These are phyloP conservation scores for Platysteira castanea DNA, from an alignment of 2,113 vertebrate species.

Conservation along the genomic window DNA sequence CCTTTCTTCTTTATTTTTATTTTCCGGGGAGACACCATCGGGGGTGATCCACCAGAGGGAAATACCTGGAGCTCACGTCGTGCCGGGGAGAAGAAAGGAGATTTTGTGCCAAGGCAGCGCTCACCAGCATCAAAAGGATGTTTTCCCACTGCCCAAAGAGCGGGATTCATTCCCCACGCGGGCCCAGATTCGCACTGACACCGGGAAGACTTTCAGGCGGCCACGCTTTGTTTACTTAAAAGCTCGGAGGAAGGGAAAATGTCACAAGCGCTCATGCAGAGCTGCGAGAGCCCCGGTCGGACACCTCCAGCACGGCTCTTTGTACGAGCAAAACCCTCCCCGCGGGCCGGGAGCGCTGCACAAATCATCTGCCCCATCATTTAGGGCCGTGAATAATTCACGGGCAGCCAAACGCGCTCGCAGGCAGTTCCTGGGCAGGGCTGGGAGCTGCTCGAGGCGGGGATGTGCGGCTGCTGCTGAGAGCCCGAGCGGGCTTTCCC, in stretches of 20 bases:
- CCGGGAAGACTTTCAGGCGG: conserved; percentile 9
- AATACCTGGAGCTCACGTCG: not conserved
- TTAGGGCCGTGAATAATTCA: conserved; percentile 55
- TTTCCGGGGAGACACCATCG: not conserved
- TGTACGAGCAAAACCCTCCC: conserved; percentile 60
- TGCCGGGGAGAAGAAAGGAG: not conserved
- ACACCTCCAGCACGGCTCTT: conserved; percentile 58
- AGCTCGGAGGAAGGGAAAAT: conserved; percentile 55
- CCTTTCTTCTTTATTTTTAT: not conserved
- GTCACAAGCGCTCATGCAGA: conserved; percentile 56
- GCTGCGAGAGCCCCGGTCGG: not conserved
- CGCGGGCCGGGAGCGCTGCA: not conserved
- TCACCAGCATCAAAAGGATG: conserved; percentile 38
- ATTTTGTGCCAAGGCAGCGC: not conserved
- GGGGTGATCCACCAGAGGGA: not conserved
- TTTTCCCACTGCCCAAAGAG: conserved; percentile 27
- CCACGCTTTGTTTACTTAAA: conserved; percentile 63
- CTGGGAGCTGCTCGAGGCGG: not conserved
- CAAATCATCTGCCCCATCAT: conserved; percentile 47
- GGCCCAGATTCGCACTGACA: conserved; percentile 47
- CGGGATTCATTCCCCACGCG: conserved; percentile 18
- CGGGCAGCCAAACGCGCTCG: not conserved
- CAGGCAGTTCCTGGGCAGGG: not conserved
- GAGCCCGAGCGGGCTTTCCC: not conserved
- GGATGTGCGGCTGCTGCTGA: not conserved